These are phyloP conservation scores for Cheilosia vernalis DNA, from an alignment of 2,888 invertebrate species.

Conservation along the genomic window DNA sequence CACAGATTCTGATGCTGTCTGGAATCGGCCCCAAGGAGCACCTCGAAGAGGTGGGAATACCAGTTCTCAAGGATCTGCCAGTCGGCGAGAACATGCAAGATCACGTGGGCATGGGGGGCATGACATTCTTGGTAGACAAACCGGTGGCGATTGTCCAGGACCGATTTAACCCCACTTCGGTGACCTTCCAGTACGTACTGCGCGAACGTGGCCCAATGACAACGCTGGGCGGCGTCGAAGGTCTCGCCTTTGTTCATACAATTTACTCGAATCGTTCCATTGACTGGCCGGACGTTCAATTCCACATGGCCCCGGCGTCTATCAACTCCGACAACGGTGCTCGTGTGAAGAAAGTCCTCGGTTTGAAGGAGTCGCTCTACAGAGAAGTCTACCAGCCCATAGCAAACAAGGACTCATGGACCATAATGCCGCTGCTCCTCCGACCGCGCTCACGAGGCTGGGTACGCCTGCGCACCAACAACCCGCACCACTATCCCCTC, in stretches of 20 bases:
- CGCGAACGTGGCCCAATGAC: constrained; percentile 94
- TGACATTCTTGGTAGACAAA: constrained; percentile 87
- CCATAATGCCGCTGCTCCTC: constrained; percentile 92
- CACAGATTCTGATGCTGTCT: constrained; percentile 95
- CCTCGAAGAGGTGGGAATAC: constrained; percentile 88
- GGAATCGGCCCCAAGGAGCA: constrained; percentile 91
- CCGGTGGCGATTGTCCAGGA: constrained; percentile 93
- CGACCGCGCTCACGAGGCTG: constrained; percentile 92
- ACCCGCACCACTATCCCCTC: constrained; percentile 93
- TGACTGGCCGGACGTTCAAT: constrained; percentile 94
- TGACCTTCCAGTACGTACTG: constrained; percentile 91
- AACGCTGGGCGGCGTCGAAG: constrained; percentile 93
- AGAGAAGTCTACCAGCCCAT: constrained; percentile 92
- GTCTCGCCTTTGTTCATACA: constrained; percentile 93
- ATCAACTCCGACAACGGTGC: constrained; percentile 91
- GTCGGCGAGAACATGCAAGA: constrained; percentile 94
- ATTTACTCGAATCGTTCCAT: constrained; percentile 90
- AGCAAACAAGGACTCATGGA: constrained; percentile 89
- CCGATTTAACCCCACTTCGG: constrained; percentile 89
- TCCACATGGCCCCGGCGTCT: constrained; percentile 96
- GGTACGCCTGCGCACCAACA: constrained; percentile 89
- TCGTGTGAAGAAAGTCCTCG: constrained; percentile 90
- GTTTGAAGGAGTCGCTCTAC: constrained; percentile 91
- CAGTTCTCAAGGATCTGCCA: constrained; percentile 89
- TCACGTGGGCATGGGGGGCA: constrained; percentile 93